phyloP scores from a whole-genome alignment of 2,113 vertebrate genomes.

The Microcebus tavaratra region DNA sequence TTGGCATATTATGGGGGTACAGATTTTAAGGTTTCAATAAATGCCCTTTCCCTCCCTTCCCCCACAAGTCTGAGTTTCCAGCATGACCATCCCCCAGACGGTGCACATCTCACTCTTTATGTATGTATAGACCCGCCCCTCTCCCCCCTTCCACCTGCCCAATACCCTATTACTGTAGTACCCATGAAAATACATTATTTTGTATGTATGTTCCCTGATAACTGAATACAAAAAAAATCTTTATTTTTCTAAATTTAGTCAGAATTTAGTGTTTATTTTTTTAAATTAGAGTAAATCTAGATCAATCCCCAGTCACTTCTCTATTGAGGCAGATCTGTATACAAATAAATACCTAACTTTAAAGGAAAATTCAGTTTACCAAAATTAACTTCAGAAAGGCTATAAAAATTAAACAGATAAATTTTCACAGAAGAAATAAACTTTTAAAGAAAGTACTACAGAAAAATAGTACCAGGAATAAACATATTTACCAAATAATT shows the following conservation, averaged over 20 bases:
- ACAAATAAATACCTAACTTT: not conserved
- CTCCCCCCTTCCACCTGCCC: too few species aligned
- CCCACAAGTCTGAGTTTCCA: too few species aligned
- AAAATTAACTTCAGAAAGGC: constrained; percentile 3
- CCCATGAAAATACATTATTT: not conserved
- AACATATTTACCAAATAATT: not conserved
- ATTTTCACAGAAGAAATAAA: not conserved
- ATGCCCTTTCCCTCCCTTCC: too few species aligned
- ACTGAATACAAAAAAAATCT: not conserved
- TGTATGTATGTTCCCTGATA: not conserved
- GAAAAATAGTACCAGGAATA: not conserved
- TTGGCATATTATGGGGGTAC: too few species aligned
- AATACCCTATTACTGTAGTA: too few species aligned
- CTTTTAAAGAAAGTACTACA: not conserved
- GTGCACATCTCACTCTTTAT: too few species aligned
- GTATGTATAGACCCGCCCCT: too few species aligned
- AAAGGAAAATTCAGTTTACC: not conserved
- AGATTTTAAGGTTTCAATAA: too few species aligned
- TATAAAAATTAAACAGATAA: not conserved
- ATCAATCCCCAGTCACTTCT: not conserved
- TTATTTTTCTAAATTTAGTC: constrained; percentile 15
- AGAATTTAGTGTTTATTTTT: not conserved
- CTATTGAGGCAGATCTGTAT: not conserved
- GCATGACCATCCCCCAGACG: too few species aligned
- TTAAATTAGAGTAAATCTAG: not conserved